Evolutionary conservation across 1,140 invertebrate genomes (phyloP), one percentile per base, ranked within the genome.

Genomic region (Trichogramma pretiosum): DNA sequence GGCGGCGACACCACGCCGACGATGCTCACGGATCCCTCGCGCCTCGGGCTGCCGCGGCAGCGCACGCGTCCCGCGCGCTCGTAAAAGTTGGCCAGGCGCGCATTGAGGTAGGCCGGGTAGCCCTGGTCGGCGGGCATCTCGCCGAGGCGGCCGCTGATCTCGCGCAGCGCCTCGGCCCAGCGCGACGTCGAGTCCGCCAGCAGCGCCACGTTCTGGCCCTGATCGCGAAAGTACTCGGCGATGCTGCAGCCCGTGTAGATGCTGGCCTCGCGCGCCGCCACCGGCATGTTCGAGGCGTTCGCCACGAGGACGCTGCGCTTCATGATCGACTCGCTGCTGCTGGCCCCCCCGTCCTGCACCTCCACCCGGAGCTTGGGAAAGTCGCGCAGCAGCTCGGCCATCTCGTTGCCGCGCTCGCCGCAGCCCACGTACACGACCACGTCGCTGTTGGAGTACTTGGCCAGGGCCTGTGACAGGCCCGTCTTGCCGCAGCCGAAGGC

Each of bases 231-330:
- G 59, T 88, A 88, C 64, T 88, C 85, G 30, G 83, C 82, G 3
- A 88, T 58, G 1, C 83, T 87, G 54, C 87, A 87, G 60, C 82
- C 86, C 49, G 87, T 89, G 65, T 89, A 89, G 62, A 89, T 87
- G 42, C 85, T 88, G 54, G 87, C 87, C 70, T 89, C 87, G 67
- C 87, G 74, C 58, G 87, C 87, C 66, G 87, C 87, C 33, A 89
- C 87, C 70, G 87, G 87, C 87, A 89, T 89, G 76, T 89, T 89
- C 11, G 85, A 89, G 19, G 87, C 88, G 63, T 89, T 89, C 36
- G 87, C 87, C 26, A 89, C 85, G 3, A 89, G 65, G 8, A 81
- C 76, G 49, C 86, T 89, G 64, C 86, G 75, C 64, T 85, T 84
- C 86, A 89, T 89, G 61, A 89, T 41, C 23, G 83, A 85, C 61